These are phyloP conservation scores for Spinibarbus caldwelli DNA, from an alignment of 2,797 vertebrate genomes.

Conservation along the genomic window DNA sequence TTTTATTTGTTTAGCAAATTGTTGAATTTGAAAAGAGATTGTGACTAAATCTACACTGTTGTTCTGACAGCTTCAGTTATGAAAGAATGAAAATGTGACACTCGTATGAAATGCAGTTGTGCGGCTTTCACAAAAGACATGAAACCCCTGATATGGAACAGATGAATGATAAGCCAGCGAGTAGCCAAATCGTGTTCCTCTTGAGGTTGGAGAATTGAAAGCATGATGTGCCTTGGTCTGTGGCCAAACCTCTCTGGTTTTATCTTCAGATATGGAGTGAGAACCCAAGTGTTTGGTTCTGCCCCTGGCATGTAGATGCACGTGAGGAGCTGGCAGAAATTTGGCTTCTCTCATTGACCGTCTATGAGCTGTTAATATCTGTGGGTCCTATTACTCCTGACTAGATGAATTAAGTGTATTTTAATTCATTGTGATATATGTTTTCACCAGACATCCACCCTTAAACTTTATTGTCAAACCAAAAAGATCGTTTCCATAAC, in stretches of 20 bases:
- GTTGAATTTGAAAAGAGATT: conserved; percentile 2
- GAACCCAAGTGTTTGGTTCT: conserved; percentile 32
- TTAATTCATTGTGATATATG: conserved; percentile 51
- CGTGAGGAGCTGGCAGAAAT: neutral
- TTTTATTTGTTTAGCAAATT: neutral
- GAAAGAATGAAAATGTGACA: conserved; percentile 8
- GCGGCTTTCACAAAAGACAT: conserved; percentile 12
- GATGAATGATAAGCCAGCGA: conserved; percentile 36
- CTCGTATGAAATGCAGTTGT: neutral
- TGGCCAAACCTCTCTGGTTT: conserved; percentile 49
- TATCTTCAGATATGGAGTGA: conserved; percentile 33
- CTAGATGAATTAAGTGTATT: conserved; percentile 12
- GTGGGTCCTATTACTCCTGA: conserved; percentile 1
- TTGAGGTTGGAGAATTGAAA: conserved; percentile 47
- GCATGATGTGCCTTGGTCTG: conserved; percentile 35
- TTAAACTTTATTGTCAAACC: conserved; percentile 47
- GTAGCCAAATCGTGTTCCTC: conserved; percentile 34
- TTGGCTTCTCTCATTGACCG: neutral
- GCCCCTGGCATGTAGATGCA: neutral
- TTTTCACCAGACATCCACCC: conserved; percentile 33
- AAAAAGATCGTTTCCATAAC: conserved; percentile 21
- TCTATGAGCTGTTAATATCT: conserved; percentile 22
- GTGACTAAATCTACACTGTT: neutral
- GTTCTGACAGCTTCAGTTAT: neutral
- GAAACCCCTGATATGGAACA: conserved; percentile 29